These are phyloP conservation scores for Scolopax bukidnonensis DNA, from an alignment of 2,797 vertebrate species.

Conservation along the genomic window DNA sequence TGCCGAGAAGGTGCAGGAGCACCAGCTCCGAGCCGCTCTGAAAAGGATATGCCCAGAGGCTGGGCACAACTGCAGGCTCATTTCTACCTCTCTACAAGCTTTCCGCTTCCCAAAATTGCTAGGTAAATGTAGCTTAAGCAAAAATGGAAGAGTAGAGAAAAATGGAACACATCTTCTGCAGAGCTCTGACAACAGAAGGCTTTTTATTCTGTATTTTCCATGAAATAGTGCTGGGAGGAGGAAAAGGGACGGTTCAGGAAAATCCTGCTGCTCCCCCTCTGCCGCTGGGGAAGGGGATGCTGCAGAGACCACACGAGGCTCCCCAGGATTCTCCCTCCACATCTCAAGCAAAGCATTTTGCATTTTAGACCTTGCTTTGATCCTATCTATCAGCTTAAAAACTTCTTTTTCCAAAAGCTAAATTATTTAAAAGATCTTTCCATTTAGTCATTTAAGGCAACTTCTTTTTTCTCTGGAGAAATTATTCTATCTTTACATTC, in stretches of 20 bases:
- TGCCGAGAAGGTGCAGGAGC: background rate
- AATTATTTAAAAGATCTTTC: background rate
- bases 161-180: background rate
- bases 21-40: background rate
- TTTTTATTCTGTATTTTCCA: background rate
- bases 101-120: background rate
- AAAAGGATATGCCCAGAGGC: rapidly evolving
- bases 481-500: background rate
- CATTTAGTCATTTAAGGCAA: background rate
- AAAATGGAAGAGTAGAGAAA: background rate
- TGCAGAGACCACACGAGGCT: background rate
- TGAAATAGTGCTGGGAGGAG: background rate
- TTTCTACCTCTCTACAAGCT: background rate
- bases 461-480: background rate
- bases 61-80: rapidly evolving
- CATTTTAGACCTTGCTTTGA: background rate
- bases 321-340: background rate
- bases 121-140: background rate
- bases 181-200: background rate
- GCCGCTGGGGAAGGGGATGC: background rate
- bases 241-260: rapidly evolving
- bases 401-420: background rate
- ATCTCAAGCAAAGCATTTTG: background rate
- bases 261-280: rapidly evolving
- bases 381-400: background rate